Percentiles rank a stretch among this genome's conserved stretches.
Conservation (phyloP, 1,140 invertebrate species). For the Cydia fagiglandana region DNA sequence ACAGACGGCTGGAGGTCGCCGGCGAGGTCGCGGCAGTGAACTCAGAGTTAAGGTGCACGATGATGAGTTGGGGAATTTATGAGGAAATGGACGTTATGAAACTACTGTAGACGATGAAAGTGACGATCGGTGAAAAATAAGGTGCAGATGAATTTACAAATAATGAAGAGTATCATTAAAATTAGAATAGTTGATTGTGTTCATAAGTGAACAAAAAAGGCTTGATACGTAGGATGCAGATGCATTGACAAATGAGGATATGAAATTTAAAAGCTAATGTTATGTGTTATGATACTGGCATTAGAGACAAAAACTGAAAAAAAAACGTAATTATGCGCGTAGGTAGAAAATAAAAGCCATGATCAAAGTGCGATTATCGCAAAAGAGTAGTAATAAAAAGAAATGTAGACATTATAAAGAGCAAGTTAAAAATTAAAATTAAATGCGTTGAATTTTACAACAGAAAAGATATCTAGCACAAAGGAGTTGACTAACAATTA, state of each 20-base stretch:
- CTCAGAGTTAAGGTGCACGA: slow-evolving; percentile 3
- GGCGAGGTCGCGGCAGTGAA: slow-evolving; percentile 28
- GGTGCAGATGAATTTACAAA: neutral
- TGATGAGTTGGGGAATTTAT: slow-evolving; percentile 11
- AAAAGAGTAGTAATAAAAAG: neutral
- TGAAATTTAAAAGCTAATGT: too few species aligned
- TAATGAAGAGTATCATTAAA: too few species aligned
- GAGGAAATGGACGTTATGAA: neutral
- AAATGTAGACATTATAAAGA: neutral
- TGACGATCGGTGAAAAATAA: neutral
- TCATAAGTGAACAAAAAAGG: too few species aligned
- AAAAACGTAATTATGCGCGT: too few species aligned
- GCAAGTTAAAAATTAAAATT: neutral
- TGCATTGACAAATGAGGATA: too few species aligned
- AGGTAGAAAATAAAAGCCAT: neutral
- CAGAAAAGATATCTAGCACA: neutral
- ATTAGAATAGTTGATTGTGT: too few species aligned
- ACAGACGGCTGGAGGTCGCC: slow-evolving; percentile 31
- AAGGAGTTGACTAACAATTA: neutral
- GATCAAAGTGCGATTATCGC: neutral
- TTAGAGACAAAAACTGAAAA: neutral
- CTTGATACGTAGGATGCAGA: too few species aligned
- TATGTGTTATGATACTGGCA: neutral
- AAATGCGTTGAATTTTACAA: neutral
- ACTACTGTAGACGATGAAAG: neutral